Evolutionary conservation across 1,140 invertebrate species (phyloP).

Genomic region (Halyomorpha halys): DNA sequence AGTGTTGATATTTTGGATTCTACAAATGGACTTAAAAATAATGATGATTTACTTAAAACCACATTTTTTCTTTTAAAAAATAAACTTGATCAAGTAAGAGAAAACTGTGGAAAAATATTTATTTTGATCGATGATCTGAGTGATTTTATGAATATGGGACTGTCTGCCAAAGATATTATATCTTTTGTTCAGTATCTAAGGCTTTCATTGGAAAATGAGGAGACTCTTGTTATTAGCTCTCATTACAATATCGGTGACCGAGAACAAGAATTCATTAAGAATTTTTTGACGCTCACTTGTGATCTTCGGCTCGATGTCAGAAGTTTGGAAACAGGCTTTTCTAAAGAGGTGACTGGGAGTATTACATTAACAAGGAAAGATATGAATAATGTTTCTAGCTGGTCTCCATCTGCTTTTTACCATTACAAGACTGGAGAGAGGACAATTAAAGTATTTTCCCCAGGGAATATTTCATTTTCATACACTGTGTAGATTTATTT

Average conservation of each 20-base stretch:
- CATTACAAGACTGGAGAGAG: constrained; percentile 21
- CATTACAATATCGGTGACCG: not conserved
- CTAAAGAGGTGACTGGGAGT: constrained; percentile 11
- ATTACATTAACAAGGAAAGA: constrained; percentile 4
- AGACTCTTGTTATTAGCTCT: not conserved
- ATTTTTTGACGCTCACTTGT: not conserved
- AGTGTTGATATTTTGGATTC: not conserved
- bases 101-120: not conserved
- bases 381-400: not conserved
- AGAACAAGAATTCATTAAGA: not conserved
- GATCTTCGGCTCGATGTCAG: constrained; percentile 1
- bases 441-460: constrained; percentile 18
- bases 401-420: constrained; percentile 7
- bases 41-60: not conserved
- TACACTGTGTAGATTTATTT: not conserved
- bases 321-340: constrained; percentile 11
- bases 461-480: constrained; percentile 19
- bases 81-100: not conserved
- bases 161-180: not conserved
- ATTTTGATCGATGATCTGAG: not conserved
- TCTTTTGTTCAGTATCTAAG: not conserved
- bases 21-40: not conserved
- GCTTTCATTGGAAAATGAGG: not conserved
- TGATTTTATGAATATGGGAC: not conserved
- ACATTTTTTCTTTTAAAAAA: not conserved